Evolutionary conservation across 1,140 invertebrate genomes (phyloP), one percentile per base, ranked within the genome.

Genomic region (Trialeurodes vaporariorum): DNA sequence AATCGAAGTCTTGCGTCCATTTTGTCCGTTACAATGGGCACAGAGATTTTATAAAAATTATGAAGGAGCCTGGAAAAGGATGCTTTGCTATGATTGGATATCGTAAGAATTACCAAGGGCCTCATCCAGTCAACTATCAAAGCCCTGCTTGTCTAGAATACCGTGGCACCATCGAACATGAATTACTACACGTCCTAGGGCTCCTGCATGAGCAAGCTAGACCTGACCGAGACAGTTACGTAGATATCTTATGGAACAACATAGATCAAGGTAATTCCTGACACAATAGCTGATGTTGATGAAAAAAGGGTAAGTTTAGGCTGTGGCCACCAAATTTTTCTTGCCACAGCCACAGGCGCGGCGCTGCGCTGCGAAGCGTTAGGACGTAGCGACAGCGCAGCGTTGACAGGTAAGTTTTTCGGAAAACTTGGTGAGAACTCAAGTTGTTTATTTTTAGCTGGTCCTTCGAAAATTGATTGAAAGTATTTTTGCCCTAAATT

Each of bases 111-210:
- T 61, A 59, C 1, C 64, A 65, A 1, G 49, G 21, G 23, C 68
- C 71, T 5, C 67, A 73, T 34, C 70, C 67, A 21, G 68, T 76
- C 9, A 76, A 76, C 67, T 66, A 73, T 1, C 70, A 72, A 59
- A 27, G 70, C 5, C 75, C 74, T 0, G 68, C 65, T 12, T 73
- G 71, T 61, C 63, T 72, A 0, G 59, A 68, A 12, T 76, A 78
- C 21, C 79, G 81, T 25, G 80, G 80, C 22, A 75, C 78, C 13
- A 75, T 80, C 24, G 70, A 78, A 22, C 81, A 82, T 67, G 81
- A 82, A 69, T 73, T 81, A 12, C 69, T 82, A 25, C 81, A 82
- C 68, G 78, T 78, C 0, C 68, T 81, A 12, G 81, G 81, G 5
- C 72, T 82, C 0, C 73, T 74, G 27, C 81, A 82, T 60, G 80